Evolutionary conservation across 92 coral and sea anemone genomes (phyloP), one percentile per base, ranked within the genome.

Genomic region (Phenganax subtilis): DNA sequence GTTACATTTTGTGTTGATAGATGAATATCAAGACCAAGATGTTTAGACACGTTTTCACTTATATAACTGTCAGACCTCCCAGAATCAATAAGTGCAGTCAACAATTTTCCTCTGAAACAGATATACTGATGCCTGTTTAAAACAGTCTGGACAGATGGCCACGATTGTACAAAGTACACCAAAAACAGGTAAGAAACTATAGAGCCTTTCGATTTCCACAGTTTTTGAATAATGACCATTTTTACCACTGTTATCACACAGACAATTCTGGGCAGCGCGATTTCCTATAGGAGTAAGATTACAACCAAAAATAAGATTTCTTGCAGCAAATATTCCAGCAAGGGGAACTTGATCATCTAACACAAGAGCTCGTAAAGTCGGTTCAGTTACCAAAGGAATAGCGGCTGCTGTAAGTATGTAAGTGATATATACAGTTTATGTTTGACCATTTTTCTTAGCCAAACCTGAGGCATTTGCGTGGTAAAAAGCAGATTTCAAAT

Each of bases 181-280:
- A 20, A 20, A 56, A 69, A 55, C 31, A 55, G 31, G 12, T 27
- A 54, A 55, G 70, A 59, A 55, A 53, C 55, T 76, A 12, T 55
- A 53, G 71, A 51, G 55, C 47, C 47, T 28, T 76, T 76, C 55
- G 81, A 54, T 55, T 59, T 61, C 27, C 82, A 78, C 52, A 57
- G 25, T 69, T 78, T 78, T 27, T 59, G 73, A 65, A 78, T 78
- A 78, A 60, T 78, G 82, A 16, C 82, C 82, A 16, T 78, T 78
- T 78, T 78, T 59, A 15, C 55, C 82, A 16, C 82, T 55, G 55
- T 61, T 78, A 12, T 78, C 67, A 30, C 82, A 78, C 51, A 44
- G 68, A 14, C n/a, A 78, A 57, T 78, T 78, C 44, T 69, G 53
- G 29, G 70, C 82, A 28, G 82, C 66, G 54, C 73, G 59, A 44